Evolutionary conservation across 35 echinoderm and acorn worm species (phyloP).

Genomic region (Diadema setosum): DNA sequence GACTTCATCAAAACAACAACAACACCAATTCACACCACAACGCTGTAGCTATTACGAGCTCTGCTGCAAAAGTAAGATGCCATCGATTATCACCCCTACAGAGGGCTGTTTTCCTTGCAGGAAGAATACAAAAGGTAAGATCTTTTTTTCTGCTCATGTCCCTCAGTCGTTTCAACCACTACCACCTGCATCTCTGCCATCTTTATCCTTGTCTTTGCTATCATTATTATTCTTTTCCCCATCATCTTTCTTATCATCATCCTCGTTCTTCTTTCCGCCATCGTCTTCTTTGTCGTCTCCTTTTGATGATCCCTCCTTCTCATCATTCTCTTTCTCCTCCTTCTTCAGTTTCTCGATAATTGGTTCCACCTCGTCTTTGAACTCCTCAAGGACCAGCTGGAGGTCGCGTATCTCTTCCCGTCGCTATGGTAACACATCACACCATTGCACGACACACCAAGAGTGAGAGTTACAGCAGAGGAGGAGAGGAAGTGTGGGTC

Average conservation of each 20-base stretch:
- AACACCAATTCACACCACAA: no score
- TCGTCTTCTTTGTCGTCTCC: background rate
- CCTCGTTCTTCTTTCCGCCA: background rate
- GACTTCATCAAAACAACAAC: no score
- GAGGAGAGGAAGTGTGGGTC: background rate
- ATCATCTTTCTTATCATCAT: conserved; percentile 31
- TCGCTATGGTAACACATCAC: conserved; percentile 47
- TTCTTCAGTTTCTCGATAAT: background rate
- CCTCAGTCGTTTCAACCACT: background rate
- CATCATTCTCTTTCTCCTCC: conserved; percentile 12
- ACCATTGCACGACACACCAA: background rate
- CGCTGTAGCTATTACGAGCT: no score
- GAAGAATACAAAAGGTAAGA: background rate
- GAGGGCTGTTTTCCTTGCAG: background rate
- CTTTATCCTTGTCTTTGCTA: background rate
- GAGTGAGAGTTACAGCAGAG: no score
- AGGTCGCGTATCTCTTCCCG: conserved; percentile 83
- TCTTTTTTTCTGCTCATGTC: background rate
- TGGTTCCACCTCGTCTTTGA: conserved; percentile 44
- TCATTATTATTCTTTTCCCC: background rate
- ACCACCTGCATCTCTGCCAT: background rate
- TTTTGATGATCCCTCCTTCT: background rate
- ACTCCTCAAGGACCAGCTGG: conserved; percentile 78
- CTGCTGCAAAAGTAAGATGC: no score
- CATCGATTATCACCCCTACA: background rate